Conservation (phyloP, 2,888 invertebrate species). For the Tenthredo amoena region DNA sequence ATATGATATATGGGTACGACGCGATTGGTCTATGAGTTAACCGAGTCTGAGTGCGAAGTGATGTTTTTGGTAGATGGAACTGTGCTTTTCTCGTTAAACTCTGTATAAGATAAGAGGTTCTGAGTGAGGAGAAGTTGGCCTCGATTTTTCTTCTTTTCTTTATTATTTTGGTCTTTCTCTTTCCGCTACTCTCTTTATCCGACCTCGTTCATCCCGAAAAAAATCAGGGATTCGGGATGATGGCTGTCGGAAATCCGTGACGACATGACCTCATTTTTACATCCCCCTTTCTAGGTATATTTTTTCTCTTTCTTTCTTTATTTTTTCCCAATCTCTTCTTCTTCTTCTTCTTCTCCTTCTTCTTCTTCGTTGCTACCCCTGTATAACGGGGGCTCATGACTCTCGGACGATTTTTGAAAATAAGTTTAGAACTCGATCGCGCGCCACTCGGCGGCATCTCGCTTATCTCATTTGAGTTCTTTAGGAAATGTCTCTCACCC, state of each 20-base stretch:
- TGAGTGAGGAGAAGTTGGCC: background rate
- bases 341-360: background rate
- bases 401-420: constrained; percentile 8
- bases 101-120: constrained; percentile 21
- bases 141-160: constrained; percentile 19
- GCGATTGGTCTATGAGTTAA: background rate
- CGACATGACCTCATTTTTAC: constrained; percentile 12
- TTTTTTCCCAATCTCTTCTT: background rate
- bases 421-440: background rate
- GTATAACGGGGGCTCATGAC: background rate
- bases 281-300: background rate
- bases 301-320: background rate
- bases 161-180: background rate
- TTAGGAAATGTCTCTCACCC: constrained; percentile 17
- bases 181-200: background rate
- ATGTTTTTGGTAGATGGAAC: constrained; percentile 7
- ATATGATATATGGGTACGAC: background rate
- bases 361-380: background rate
- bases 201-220: background rate
- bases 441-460: background rate
- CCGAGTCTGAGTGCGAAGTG: constrained; percentile 21
- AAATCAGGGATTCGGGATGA: constrained; percentile 11
- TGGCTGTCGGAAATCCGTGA: constrained; percentile 23
- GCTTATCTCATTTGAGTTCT: constrained; percentile 13
- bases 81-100: background rate